Percentiles rank a stretch among this genome's conserved stretches.
Evolutionary conservation across 2,113 vertebrate genomes (phyloP).

Genomic region (Grammomys dolichurus): DNA sequence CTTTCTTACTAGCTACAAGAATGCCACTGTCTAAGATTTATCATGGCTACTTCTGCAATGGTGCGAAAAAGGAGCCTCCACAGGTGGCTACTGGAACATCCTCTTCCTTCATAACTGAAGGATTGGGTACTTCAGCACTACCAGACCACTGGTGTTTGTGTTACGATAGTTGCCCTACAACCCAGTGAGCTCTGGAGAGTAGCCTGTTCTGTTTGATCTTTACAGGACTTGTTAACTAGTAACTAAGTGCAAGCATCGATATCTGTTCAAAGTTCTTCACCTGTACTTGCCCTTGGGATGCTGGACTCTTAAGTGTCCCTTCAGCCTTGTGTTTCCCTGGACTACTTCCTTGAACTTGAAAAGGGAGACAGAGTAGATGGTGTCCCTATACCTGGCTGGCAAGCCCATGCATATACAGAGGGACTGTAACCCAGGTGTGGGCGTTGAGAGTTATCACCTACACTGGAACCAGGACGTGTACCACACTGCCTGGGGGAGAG

Average conservation of each 20-base stretch:
- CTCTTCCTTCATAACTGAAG: background rate
- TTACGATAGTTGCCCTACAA: background rate
- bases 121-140: background rate
- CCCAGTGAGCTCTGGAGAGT: background rate
- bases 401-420: background rate
- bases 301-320: background rate
- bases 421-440: background rate
- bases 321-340: background rate
- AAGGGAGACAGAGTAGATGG: background rate
- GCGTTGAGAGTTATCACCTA: background rate
- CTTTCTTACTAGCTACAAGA: background rate
- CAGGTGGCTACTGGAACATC: background rate
- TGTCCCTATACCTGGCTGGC: background rate
- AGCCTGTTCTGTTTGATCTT: conserved; percentile 35
- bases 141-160: background rate
- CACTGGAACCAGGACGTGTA: background rate
- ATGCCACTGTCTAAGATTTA: background rate
- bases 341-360: background rate
- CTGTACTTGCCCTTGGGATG: background rate
- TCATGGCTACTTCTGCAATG: background rate
- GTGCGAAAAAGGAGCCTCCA: background rate
- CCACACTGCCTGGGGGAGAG: background rate
- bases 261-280: background rate
- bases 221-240: conserved; percentile 45
- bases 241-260: background rate